Percentiles rank a stretch among this genome's conserved stretches.
Conservation (phyloP, 2,888 invertebrate species). For the Arctia plantaginis region DNA sequence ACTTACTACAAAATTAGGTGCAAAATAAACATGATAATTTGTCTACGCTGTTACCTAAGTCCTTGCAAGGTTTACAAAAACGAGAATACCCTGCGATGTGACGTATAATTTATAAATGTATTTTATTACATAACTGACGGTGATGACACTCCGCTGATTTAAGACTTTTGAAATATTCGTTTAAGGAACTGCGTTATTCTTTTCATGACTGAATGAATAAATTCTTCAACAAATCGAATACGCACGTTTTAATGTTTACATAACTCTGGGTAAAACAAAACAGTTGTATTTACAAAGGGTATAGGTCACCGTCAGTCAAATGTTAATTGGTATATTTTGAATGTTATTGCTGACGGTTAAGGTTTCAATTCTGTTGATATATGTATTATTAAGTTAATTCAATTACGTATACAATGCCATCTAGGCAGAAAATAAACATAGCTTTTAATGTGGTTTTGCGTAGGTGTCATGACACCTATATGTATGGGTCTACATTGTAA, state of each 20-base stretch:
- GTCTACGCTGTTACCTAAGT: not conserved
- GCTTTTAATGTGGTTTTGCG: too few relatives aligned
- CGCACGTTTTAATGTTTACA: not conserved
- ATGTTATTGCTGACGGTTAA: not conserved
- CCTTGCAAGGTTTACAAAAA: not conserved
- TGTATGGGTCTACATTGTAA: too few relatives aligned
- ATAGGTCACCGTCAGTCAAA: slow-evolving; percentile 3
- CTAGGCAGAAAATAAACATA: not conserved
- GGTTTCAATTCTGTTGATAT: not conserved
- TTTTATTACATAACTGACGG: not conserved
- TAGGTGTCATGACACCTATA: too few relatives aligned
- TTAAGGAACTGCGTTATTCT: not conserved
- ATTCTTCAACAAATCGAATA: not conserved
- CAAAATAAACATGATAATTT: not conserved
- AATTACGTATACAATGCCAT: not conserved
- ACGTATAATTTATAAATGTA: not conserved
- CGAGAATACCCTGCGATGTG: not conserved
- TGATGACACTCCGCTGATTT: not conserved
- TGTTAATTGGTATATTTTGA: slow-evolving; percentile 6
- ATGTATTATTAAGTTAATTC: not conserved
- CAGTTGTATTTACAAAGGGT: not conserved
- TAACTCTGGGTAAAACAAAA: slow-evolving; percentile 10
- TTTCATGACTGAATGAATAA: not conserved
- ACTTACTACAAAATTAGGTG: not conserved
- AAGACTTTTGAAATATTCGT: not conserved